Percentiles rank a stretch among this genome's conserved stretches.
Conservation (phyloP, 2,797 vertebrate species). For the Peromyscus aztecus region DNA sequence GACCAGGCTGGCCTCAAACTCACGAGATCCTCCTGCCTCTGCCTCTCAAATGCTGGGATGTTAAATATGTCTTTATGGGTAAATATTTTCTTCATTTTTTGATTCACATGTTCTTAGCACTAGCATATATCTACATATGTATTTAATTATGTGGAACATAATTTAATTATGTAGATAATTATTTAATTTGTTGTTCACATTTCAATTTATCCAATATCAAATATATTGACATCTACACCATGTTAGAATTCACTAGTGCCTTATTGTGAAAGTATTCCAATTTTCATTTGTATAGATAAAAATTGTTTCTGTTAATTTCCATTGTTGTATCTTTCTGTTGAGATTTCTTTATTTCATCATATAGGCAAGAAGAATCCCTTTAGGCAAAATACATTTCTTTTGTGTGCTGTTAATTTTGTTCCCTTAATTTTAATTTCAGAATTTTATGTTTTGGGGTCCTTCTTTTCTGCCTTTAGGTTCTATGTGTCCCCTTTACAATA, state of each 20-base stretch:
- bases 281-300: background rate
- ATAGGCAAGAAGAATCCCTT: background rate
- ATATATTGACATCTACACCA: background rate
- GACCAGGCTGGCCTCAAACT: no score
- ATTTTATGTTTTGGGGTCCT: background rate
- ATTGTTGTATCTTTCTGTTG: background rate
- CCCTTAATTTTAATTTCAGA: background rate
- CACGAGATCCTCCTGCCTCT: no score
- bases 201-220: background rate
- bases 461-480: background rate
- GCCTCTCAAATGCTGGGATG: background rate
- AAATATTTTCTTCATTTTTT: conserved; percentile 12
- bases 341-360: background rate
- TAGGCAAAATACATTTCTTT: background rate
- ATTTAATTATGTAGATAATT: no score
- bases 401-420: background rate
- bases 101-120: background rate
- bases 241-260: background rate
- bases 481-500: background rate
- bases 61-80: background rate
- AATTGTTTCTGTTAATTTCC: background rate
- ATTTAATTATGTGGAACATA: background rate
- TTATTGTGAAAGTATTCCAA: background rate
- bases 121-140: background rate
- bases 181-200: background rate